Evolutionary conservation across 2,888 invertebrate genomes (phyloP).

Genomic region (Amblyjoppa proteus): DNA sequence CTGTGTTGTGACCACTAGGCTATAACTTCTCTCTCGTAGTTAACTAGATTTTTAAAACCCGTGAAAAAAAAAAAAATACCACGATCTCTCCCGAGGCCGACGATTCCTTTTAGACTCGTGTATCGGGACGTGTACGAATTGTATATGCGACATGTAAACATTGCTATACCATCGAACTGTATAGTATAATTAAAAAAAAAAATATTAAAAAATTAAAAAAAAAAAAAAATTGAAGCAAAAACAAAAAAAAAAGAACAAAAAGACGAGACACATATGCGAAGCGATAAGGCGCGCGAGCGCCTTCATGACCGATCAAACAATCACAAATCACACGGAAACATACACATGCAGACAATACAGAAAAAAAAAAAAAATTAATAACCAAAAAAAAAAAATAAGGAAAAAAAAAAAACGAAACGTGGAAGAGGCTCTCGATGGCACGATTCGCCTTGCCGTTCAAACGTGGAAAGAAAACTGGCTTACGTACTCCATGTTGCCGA

Average conservation of each 20-base stretch:
- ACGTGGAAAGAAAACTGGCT: slow-evolving; percentile 22
- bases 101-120: slow-evolving; percentile 9
- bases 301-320: slow-evolving; percentile 47
- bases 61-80: background rate
- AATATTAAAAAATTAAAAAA: background rate
- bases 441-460: background rate
- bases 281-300: slow-evolving; percentile 24
- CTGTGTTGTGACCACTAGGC: slow-evolving; percentile 80
- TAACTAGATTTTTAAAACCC: slow-evolving; percentile 73
- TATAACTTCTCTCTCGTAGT: slow-evolving; percentile 76
- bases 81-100: slow-evolving; percentile 9
- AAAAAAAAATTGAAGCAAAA: slow-evolving; percentile 6
- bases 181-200: background rate
- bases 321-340: slow-evolving; percentile 35
- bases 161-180: background rate
- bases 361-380: slow-evolving; percentile 7
- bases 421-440: slow-evolving; percentile 16
- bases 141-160: slow-evolving; percentile 8
- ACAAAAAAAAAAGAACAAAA: background rate
- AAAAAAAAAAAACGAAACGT: background rate
- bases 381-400: background rate
- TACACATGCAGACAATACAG: slow-evolving; percentile 26
- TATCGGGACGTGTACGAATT: slow-evolving; percentile 23
- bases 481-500: slow-evolving; percentile 66
- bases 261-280: slow-evolving; percentile 19